Evolutionary conservation across 37 sponge, comb jelly and placozoan species (phyloP), one percentile per base, ranked within the genome.

Genomic region (Bolinopsis microptera): DNA sequence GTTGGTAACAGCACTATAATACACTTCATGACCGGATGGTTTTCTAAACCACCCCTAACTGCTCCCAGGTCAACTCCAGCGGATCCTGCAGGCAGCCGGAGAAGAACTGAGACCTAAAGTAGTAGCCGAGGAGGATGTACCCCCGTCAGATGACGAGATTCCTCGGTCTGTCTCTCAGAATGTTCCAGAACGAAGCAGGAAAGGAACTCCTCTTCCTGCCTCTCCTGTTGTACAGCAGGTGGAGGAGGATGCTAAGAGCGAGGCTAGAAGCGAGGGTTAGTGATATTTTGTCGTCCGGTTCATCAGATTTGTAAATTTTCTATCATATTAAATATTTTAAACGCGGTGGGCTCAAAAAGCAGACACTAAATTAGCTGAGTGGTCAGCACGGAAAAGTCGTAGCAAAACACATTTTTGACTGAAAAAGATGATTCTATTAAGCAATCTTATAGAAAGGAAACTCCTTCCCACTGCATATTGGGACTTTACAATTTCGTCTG

Each of bases 141-240:
- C 90, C 0, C 90, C 90, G 41, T 86, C 90, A 3, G 90, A 86
- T 40, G 90, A 86, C 61, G 90, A 86, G 13, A 40, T 86, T 1
- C 90, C 90, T 21, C 30, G n/a, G 61, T 41, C 90, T n/a, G 90
- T 86, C 0, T 86, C 90, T 13, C 90, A 86, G 90, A 39, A 86
- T 72, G 36, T 86, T 38, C 21, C 61, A 48, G 61, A 48, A 48
- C 5, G 61, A 48, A 48, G 61, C 13, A 48, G 61, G 13, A 48
- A 13, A 48, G 61, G 13, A 48, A 48, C 61, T 13, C 27, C 40
- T 2, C 0, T 26, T 36, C 48, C 1, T 0, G 24, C 28, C 0
- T 18, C 16, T 39, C 90, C 28, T 36, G 48, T 86, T 13, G 61
- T 41, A 28, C 48, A 9, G 8, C 48, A 23, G 1, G 38, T 86